Evolutionary conservation across 2,113 vertebrate species (phyloP), one percentile per base, ranked within the genome.

Genomic region (Ancistrus triradiatus): DNA sequence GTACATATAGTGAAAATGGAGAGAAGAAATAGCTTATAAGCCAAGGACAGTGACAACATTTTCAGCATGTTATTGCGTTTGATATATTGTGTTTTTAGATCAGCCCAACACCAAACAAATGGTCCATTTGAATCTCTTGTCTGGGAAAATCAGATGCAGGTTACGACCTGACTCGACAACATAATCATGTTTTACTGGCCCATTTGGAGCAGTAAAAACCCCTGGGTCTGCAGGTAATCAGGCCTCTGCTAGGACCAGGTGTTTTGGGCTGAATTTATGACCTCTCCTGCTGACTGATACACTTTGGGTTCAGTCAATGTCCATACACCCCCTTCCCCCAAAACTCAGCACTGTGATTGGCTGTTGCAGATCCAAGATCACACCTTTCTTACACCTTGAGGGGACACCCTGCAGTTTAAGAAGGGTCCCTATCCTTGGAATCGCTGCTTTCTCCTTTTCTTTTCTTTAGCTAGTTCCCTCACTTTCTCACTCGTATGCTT

Each of bases 391-490:
- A 14, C 15, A 66, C 37, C 10, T 50, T 53, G 17, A 22, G 61
- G 53, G 24, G 60, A 49, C 56, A 66, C 52, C 51, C 52, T 63
- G 53, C 60, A 63, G 42, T 74, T 78, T 78, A 73, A 75, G 35
- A 60, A 59, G 62, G 48, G 65, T 60, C 40, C 28, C 13, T 22
- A 66, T 42, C 21, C 31, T 44, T 22, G 28, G 18, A n/a, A 22
- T 53, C 49, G 57, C 21, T 37, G 58, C 44, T 62, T 60, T 76
- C 35, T 62, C 50, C 46, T 44, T 69, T 50, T 22, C 19, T 55
- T 42, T 43, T 46, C 57, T 31, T 28, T 13, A 9, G 57, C 49
- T 24, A n/a, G n/a, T 25, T 7, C 19, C 18, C 31, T 31, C 57
- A 46, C 35, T 43, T 40, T 52, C 69, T 42, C 58, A 42, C 24